Base-by-base conservation (phyloP, 2,113 vertebrate genomes). In the Miniopterus natalensis region DNA sequence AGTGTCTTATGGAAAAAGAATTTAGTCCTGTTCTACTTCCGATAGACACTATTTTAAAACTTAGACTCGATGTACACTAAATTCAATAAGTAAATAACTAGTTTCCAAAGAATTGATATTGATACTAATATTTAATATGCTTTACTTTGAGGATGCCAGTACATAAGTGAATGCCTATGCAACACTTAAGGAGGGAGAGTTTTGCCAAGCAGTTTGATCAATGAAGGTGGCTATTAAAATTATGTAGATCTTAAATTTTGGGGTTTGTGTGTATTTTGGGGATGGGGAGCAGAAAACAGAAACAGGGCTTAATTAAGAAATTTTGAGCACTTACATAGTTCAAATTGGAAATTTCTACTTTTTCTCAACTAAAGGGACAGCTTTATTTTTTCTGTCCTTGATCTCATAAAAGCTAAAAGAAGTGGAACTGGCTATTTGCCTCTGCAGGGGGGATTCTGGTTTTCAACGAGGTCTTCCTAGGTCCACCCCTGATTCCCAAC, bases 81-180 rank as follows among this genome's bases (percentile, higher is more conserved):
- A 49, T n/a, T 84, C 75, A 68, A 73, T 88, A 91, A 84, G 88
- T 84, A 92, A 83, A 65, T 78, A 89, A 68, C 8, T 49, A 23
- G 13, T 68, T 75, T 86, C 25, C 5, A 79, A 84, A 40, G 15
- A 86, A 92, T 51, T 92, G 40, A 84, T 65, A 79, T 84, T 78
- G 47, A 80, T 25, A 80, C 94, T 68, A 92, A 92, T 84, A 86
- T 75, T 95, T 70, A 40, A 68, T 49, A 21, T 55, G 10, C 17
- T 66, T 53, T 51, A 40, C 25, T 66, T 94, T 55, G 53, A 91
- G 59, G 7, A 49, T 70, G 49, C 59, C 29, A 53, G 51, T 14
- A 89, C 45, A 49, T 4, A 88, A 81, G 42, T 25, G 15, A 49
- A 73, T 80, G 27, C 61, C 36, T 55, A 73, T 1, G 53, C 11